These are phyloP conservation scores for Tichodroma muraria DNA, from an alignment of 2,113 vertebrate genomes.

Conservation along the genomic window DNA sequence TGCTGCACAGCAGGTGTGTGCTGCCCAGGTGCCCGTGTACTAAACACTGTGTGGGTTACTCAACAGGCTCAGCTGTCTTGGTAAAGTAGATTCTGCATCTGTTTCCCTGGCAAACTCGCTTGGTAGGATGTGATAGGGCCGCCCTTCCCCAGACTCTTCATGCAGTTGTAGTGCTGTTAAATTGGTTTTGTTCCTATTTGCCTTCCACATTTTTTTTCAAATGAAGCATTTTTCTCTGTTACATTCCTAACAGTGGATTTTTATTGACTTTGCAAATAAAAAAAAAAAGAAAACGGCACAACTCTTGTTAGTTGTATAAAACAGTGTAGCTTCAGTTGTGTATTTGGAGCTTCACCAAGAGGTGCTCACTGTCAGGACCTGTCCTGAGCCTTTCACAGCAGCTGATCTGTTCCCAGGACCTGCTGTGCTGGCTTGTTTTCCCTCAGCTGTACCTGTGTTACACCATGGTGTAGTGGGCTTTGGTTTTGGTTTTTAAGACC, in stretches of 20 bases:
- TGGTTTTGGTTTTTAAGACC: neutral
- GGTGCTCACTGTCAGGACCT: rapidly evolving
- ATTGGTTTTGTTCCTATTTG: neutral
- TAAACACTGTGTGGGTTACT: neutral
- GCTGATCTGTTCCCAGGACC: neutral
- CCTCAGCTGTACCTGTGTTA: neutral
- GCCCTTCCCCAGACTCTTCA: neutral
- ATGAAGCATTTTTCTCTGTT: neutral
- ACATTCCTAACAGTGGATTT: slow-evolving; percentile 3
- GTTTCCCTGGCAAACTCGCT: neutral
- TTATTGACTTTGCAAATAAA: slow-evolving; percentile 39
- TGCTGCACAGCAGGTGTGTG: neutral
- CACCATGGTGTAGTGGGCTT: rapidly evolving
- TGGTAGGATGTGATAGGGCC: neutral
- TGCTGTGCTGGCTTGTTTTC: neutral
- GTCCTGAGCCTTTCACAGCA: neutral
- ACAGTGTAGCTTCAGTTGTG: neutral
- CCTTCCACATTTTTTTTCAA: neutral
- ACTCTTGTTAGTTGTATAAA: neutral
- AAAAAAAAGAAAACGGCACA: neutral
- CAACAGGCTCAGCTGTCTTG: neutral
- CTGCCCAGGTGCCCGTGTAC: neutral
- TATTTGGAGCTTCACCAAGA: neutral
- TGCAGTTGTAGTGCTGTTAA: neutral
- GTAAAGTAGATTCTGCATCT: neutral